phyloP scores from a whole-genome alignment of 92 coral and sea anemone genomes.

The Paramuricea clavata region DNA sequence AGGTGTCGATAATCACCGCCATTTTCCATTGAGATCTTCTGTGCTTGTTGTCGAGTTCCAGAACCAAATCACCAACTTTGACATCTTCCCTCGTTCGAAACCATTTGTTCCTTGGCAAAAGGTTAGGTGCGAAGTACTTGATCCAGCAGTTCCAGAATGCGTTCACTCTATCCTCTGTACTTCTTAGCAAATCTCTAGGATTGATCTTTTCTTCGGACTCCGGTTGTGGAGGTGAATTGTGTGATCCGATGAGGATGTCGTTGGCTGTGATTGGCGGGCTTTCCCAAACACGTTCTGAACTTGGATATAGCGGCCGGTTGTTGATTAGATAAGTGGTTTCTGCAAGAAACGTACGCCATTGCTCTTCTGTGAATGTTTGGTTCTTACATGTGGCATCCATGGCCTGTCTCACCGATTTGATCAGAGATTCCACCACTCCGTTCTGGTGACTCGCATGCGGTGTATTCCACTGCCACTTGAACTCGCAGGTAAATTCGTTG shows the following conservation, averaged over 20 bases:
- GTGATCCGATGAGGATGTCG: slow-evolving; percentile 24
- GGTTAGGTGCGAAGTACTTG: no score
- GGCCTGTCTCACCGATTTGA: slow-evolving; percentile 65
- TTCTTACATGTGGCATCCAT: slow-evolving; percentile 54
- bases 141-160: no score
- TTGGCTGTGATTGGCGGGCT: slow-evolving; percentile 15
- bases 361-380: slow-evolving; percentile 65
- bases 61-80: no score
- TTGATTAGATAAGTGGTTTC: slow-evolving; percentile 65
- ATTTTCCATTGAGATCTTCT: no score
- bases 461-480: slow-evolving; percentile 52
- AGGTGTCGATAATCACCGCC: no score
- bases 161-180: no score
- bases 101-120: no score
- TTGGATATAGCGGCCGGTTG: slow-evolving; percentile 65
- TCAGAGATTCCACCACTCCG: slow-evolving; percentile 66
- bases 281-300: slow-evolving; percentile 59
- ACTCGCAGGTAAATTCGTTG: slow-evolving; percentile 34
- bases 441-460: slow-evolving; percentile 66
- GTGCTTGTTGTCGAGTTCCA: no score
- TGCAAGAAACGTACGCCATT: slow-evolving; percentile 68
- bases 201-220: no score
- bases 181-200: no score
- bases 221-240: no score
- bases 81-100: no score